Evolutionary conservation across 2,888 invertebrate genomes (phyloP), one percentile per base, ranked within the genome.

Genomic region (Polymixis lichenea): DNA sequence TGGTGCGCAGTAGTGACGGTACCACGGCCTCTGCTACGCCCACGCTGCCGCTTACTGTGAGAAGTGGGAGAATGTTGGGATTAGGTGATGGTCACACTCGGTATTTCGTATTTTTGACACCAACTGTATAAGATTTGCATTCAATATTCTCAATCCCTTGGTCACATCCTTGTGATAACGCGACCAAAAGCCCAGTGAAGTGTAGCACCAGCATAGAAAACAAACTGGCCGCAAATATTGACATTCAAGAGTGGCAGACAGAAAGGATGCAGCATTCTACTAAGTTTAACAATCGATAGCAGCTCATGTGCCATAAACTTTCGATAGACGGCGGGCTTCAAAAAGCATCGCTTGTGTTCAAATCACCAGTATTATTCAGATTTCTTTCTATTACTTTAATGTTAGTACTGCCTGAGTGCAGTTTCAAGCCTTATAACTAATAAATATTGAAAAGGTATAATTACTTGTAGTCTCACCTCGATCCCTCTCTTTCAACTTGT

Each of bases 401-500:
- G 2, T 17, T 13, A 11, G 13, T 32, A 11, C 28, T 61, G 19
- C 13, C 38, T 0, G 0, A 64, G 2, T 51, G 4, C 15, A 19
- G n/a, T 0, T 25, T 22, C 9, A 56, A 62, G 2, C n/a, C 74
- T 71, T 82, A 82, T 71, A 28, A 55, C 84, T 82, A 82, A 72
- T 84, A 71, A 72, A 81, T 75, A 84, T 65, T 25, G 61, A 82
- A 83, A 84, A 72, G 11, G 28, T 76, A 61, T 85, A 85, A 77
- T 85, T 82, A 83, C 82, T 76, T 85, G 80, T 76, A 17, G 78
- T 87, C 92, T 90, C 94, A 93, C 98, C 97, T 97, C 98, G 97
- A 87, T 98, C 98, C 86, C 98, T 97, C 93, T 99, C 99, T 95
- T 98, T 99, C 85, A 98, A 95, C 94, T 98, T 98, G 92, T 99